Percentiles rank a stretch among this genome's conserved stretches.
phyloP scores from a whole-genome alignment of 37 sponge, comb jelly and placozoan species.

The Ianthella basta region DNA sequence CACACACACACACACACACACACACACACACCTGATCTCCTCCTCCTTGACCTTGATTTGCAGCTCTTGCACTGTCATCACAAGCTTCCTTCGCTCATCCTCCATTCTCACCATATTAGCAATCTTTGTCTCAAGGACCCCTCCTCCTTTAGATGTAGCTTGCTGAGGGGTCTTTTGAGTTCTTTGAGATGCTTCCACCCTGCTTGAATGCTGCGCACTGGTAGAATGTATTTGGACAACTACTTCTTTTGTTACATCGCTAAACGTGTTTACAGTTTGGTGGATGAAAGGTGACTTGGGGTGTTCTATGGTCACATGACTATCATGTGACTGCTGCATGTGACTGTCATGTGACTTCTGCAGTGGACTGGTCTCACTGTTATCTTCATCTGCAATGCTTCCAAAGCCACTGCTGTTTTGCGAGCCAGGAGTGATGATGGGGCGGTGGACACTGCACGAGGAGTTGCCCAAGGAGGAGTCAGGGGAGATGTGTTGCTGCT shows the following conservation, averaged over 20 bases:
- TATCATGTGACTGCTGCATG: conserved; percentile 27
- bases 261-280: not conserved
- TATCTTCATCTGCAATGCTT: conserved; percentile 63
- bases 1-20: too few relatives aligned
- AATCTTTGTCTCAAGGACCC: conserved; percentile 9
- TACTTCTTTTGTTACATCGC: not conserved
- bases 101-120: not conserved
- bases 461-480: not conserved
- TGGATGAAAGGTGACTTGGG: not conserved
- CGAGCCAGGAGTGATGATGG: conserved; percentile 46
- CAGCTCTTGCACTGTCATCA: conserved; percentile 32
- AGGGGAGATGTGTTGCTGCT: conserved; percentile 8
- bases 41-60: conserved; percentile 59
- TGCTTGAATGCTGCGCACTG: not conserved
- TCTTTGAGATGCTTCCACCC: not conserved
- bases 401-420: conserved; percentile 74
- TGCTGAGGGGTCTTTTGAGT: not conserved
- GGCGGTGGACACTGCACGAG: not conserved
- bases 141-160: not conserved
- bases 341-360: too few relatives aligned
- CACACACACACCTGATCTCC: conserved; percentile 40
- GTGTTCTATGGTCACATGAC: conserved; percentile 8
- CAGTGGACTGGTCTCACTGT: conserved; percentile 14
- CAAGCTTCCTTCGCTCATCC: conserved; percentile 38
- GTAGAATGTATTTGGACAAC: not conserved